phyloP scores from a whole-genome alignment of 2,797 vertebrate genomes.

The Acipenser transmontanus region DNA sequence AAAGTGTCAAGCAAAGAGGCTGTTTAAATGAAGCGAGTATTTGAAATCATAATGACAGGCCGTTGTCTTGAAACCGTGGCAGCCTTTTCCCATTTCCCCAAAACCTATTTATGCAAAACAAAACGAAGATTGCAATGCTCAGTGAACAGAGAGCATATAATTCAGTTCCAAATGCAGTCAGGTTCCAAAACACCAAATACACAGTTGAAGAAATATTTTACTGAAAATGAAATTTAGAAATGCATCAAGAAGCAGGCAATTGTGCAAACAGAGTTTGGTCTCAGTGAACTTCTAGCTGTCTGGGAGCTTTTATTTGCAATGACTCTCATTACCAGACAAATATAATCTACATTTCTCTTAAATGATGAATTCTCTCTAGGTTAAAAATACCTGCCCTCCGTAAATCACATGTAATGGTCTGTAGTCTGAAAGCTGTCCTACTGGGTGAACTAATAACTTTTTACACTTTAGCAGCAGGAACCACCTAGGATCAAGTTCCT shows the following conservation, averaged over 20 bases:
- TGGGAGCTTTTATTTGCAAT: neutral
- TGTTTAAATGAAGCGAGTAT: slow-evolving; percentile 30
- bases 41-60: slow-evolving; percentile 38
- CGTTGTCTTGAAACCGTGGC: slow-evolving; percentile 25
- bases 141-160: slow-evolving; percentile 15
- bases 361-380: neutral
- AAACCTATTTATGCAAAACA: slow-evolving; percentile 35
- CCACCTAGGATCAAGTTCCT: neutral
- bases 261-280: neutral
- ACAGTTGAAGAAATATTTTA: slow-evolving; percentile 4
- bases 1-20: slow-evolving; percentile 27
- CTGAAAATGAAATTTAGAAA: slow-evolving; percentile 1
- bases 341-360: neutral
- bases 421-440: neutral
- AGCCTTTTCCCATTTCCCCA: slow-evolving; percentile 23
- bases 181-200: slow-evolving; percentile 15
- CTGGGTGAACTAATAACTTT: slow-evolving; percentile 1
- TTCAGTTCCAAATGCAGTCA: slow-evolving; percentile 1
- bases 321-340: neutral
- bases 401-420: slow-evolving; percentile 1
- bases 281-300: neutral
- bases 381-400: neutral
- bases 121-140: slow-evolving; percentile 24
- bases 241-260: slow-evolving; percentile 1
- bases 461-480: neutral